Percentiles rank a stretch among this genome's conserved stretches.
Evolutionary conservation across 2,113 vertebrate genomes (phyloP).

Genomic region (Apteryx mantelli): DNA sequence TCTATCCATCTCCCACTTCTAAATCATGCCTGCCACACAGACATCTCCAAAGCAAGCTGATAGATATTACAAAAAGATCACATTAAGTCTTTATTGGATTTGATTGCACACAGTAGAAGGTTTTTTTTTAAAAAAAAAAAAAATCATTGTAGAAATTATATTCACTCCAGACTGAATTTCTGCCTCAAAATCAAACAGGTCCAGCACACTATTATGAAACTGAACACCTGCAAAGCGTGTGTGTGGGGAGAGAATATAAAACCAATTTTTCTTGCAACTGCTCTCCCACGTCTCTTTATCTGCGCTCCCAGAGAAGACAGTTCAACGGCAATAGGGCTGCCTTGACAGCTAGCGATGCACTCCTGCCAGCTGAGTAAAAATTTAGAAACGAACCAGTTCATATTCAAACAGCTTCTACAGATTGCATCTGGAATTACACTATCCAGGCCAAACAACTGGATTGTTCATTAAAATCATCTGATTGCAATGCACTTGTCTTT

Average conservation of each 20-base stretch:
- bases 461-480: slow-evolving; percentile 53
- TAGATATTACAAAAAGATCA: neutral
- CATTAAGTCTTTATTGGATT: neutral
- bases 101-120: neutral
- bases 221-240: neutral
- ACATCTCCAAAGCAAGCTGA: neutral
- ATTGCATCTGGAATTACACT: neutral
- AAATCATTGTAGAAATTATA: neutral
- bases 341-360: neutral
- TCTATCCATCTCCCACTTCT: neutral
- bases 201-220: neutral
- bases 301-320: neutral
- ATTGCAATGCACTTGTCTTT: slow-evolving; percentile 61
- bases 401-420: neutral
- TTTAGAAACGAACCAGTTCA: neutral
- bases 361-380: neutral
- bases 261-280: neutral
- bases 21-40: neutral
- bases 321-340: neutral
- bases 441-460: slow-evolving; percentile 37
- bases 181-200: neutral
- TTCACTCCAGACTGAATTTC: neutral
- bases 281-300: neutral
- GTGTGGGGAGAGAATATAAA: neutral
- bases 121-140: too few relatives aligned